These are phyloP conservation scores for Percina caprodes DNA, from an alignment of 2,113 vertebrate genomes.

Conservation along the genomic window DNA sequence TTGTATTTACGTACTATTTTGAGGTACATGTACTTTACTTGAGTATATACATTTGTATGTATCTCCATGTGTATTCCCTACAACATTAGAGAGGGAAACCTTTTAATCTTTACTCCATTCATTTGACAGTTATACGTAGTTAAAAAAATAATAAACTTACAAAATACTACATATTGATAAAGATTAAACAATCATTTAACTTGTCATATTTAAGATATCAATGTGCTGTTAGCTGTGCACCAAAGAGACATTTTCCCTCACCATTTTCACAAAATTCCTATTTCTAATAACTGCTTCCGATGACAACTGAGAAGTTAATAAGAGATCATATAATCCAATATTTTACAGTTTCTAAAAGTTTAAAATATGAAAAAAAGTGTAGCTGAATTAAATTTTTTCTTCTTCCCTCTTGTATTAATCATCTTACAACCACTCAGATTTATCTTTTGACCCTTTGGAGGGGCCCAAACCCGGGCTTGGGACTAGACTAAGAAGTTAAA, in stretches of 20 bases:
- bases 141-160: background rate
- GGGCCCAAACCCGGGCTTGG: rapidly evolving
- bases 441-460: background rate
- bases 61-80: background rate
- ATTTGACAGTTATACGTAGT: background rate
- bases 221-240: too few relatives aligned
- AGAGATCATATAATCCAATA: background rate
- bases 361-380: too few relatives aligned
- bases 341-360: too few relatives aligned
- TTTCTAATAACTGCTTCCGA: background rate
- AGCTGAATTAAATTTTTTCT: too few relatives aligned
- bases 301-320: too few relatives aligned
- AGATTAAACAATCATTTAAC: background rate
- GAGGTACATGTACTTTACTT: background rate
- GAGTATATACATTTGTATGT: background rate
- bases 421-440: too few relatives aligned
- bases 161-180: background rate
- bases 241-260: background rate
- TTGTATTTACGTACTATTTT: background rate
- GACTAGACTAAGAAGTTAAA: background rate
- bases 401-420: background rate
- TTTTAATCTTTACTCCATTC: background rate
- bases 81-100: background rate
- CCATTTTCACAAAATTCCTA: background rate
- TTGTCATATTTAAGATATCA: background rate